Base-by-base conservation (phyloP, 2,888 invertebrate genomes). In the Hofmannophila pseudospretella region DNA sequence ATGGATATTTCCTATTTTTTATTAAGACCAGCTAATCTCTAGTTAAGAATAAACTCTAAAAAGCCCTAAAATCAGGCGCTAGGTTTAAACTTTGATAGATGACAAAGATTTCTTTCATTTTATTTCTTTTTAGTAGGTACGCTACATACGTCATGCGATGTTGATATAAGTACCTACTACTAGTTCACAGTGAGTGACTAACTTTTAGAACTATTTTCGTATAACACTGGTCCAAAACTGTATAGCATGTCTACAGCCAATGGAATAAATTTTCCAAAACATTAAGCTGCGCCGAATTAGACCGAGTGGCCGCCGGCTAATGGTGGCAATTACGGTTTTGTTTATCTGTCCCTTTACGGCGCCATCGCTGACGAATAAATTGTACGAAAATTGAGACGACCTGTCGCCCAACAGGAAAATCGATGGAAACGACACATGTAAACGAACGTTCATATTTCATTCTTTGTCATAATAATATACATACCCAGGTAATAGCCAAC, bases 221-320 rank as follows among this genome's bases (percentile, higher is more conserved):
- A 39, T 45, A 23, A n/a, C n/a, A n/a, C 3, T 23, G n/a, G 16
- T 16, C 3, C 3, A 16, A 16, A 16, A 5, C 16, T 16, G 3
- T 16, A 16, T 16, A 41, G 49, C 51, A 49, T 54, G 59, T 68
- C 16, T 16, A 16, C 5, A 41, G 49, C 51, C 50, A 54, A 60
- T 68, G 56, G 70, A 69, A 78, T 76, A 72, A 42, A 73, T 80
- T 79, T 72, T 71, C 66, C 49, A 51, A 51, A 38, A 58, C 63
- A 75, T 77, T 69, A 66, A 72, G 61, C 62, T 52, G 45, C 58
- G 45, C 49, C 52, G 58, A 72, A 74, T 73, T 68, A 68, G 51
- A 56, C 49, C 53, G 63, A 69, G 60, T 67, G 58, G 56, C 57
- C 56, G 51, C 55, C 56, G 46, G 44, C 57, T 67, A 69, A 78